Evolutionary conservation across 2,113 vertebrate genomes (phyloP).

Genomic region (Chionomys nivalis): DNA sequence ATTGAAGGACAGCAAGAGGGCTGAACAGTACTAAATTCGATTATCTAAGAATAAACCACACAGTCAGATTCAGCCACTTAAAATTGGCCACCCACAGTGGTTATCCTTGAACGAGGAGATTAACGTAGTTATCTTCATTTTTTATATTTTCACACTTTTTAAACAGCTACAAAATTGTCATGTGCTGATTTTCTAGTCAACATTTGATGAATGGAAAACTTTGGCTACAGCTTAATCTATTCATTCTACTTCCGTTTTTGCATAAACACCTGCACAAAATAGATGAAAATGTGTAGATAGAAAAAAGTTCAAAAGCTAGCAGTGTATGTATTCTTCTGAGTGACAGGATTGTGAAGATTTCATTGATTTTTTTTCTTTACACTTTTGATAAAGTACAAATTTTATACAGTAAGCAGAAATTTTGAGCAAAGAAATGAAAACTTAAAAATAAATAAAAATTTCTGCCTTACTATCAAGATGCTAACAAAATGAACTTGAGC

Average conservation of each 20-base stretch:
- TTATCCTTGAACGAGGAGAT: slow-evolving; percentile 7
- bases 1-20: not conserved
- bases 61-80: not conserved
- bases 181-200: slow-evolving; percentile 31
- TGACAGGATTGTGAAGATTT: not conserved
- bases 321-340: not conserved
- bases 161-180: slow-evolving; percentile 13
- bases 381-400: not conserved
- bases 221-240: not conserved
- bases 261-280: not conserved
- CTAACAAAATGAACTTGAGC: not conserved
- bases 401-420: not conserved
- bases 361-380: slow-evolving; percentile 48
- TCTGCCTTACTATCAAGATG: not conserved
- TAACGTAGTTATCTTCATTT: slow-evolving; percentile 29
- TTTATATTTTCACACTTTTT: slow-evolving; percentile 40
- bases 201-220: slow-evolving; percentile 5
- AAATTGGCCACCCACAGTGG: slow-evolving; percentile 25
- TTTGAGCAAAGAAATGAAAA: not conserved
- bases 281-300: slow-evolving; percentile 4
- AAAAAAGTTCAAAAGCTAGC: not conserved
- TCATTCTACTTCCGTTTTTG: not conserved
- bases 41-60: slow-evolving; percentile 43
- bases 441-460: not conserved
- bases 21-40: not conserved